Conservation (phyloP, 2,797 vertebrate species). For the Phoeniculus purpureus region DNA sequence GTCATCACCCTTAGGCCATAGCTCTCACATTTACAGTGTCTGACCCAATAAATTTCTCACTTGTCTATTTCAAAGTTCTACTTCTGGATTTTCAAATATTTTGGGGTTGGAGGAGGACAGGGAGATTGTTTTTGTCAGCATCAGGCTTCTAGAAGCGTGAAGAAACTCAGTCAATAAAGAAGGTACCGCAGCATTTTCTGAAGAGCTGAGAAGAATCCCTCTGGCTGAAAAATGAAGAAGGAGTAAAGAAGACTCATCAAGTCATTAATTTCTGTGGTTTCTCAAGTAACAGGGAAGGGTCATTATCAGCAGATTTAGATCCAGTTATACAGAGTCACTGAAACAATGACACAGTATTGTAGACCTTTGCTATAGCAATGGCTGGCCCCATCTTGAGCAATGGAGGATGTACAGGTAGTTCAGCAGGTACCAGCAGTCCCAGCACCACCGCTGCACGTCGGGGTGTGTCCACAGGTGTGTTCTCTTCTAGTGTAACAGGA, state of each 20-base stretch:
- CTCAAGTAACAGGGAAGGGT: not conserved
- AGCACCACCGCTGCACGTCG: not conserved
- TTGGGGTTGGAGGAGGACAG: not conserved
- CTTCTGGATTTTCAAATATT: not conserved
- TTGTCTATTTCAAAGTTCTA: not conserved
- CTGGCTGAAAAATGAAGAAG: not conserved
- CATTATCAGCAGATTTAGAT: slow-evolving; percentile 2
- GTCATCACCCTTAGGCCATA: not conserved
- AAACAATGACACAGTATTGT: not conserved
- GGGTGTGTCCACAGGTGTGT: slow-evolving; percentile 13
- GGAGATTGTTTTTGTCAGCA: not conserved
- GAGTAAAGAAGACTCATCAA: not conserved
- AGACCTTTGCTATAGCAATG: not conserved
- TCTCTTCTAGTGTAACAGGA: not conserved
- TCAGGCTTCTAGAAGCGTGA: not conserved
- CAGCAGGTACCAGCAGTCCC: not conserved
- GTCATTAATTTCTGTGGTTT: not conserved
- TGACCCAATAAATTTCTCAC: not conserved
- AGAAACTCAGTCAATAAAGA: not conserved
- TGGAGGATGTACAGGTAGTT: not conserved
- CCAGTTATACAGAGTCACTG: not conserved
- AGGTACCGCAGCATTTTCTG: not conserved
- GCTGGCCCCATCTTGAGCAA: not conserved
- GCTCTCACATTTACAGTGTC: not conserved
- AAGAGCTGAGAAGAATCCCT: not conserved